phyloP scores from a whole-genome alignment of 2,888 invertebrate genomes.

The Cosmia pyralina region DNA sequence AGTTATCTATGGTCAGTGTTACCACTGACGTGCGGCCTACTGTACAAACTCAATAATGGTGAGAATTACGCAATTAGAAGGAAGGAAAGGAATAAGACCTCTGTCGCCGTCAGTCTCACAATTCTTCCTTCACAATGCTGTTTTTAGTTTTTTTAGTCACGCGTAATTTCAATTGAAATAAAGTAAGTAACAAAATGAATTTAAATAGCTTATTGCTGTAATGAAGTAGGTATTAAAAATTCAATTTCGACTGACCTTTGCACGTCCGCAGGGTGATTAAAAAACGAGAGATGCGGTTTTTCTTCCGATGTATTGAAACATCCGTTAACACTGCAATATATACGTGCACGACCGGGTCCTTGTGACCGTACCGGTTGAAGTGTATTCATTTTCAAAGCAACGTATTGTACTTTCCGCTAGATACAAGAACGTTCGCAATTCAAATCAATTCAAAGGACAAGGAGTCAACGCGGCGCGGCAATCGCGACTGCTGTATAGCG shows the following conservation, averaged over 20 bases:
- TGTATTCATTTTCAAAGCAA: constrained; percentile 1
- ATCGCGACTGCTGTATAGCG: constrained; percentile 38
- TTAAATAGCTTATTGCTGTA: background rate
- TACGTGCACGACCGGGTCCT: constrained; percentile 6
- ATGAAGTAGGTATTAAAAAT: background rate
- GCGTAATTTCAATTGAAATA: background rate
- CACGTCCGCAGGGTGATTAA: constrained; percentile 13
- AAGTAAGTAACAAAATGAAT: background rate
- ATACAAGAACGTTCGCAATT: background rate
- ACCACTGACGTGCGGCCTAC: background rate
- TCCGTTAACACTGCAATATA: constrained; percentile 36
- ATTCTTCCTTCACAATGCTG: background rate
- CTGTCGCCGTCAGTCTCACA: background rate
- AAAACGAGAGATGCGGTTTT: constrained; percentile 37
- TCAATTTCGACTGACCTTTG: constrained; percentile 15
- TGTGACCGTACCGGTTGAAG: background rate
- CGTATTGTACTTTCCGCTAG: background rate
- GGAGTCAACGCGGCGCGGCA: constrained; percentile 21
- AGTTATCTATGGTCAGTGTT: too few species aligned
- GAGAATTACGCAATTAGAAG: background rate
- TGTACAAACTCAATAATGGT: background rate
- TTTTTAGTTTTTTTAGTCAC: background rate
- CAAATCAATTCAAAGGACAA: background rate
- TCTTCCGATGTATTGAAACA: constrained; percentile 18
- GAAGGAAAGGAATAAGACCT: background rate